Evolutionary conservation across 2,797 vertebrate genomes (phyloP).

Genomic region (Xenentodon cancila): DNA sequence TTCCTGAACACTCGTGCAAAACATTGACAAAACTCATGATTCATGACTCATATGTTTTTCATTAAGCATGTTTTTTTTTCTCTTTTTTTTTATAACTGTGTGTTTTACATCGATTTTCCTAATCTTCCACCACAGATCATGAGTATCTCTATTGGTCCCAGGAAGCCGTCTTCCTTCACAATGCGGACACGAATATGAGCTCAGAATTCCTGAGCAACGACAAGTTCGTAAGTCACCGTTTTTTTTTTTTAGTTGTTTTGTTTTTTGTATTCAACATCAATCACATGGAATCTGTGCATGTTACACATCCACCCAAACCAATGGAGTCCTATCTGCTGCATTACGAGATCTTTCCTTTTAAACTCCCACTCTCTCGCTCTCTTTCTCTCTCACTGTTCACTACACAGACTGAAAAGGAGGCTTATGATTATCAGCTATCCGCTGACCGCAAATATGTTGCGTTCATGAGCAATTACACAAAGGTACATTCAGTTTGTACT

Average conservation of each 20-base stretch:
- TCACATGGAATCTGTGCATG: not conserved
- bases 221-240: slow-evolving; percentile 87
- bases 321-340: not conserved
- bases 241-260: not conserved
- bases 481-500: slow-evolving; percentile 78
- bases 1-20: too few relatives aligned
- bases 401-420: slow-evolving; percentile 80
- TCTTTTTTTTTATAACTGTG: too few relatives aligned
- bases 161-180: slow-evolving; percentile 80
- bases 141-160: slow-evolving; percentile 86
- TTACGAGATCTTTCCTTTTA: not conserved
- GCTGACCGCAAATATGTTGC: slow-evolving; percentile 86
- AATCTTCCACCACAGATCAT: slow-evolving; percentile 75
- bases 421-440: slow-evolving; percentile 88
- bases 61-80: not conserved
- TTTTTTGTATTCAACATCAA: not conserved
- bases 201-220: slow-evolving; percentile 79
- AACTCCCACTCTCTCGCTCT: not conserved
- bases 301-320: not conserved
- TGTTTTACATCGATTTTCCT: not conserved
- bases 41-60: too few relatives aligned
- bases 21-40: too few relatives aligned
- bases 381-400: slow-evolving; percentile 1
- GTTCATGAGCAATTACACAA: slow-evolving; percentile 90
- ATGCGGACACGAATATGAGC: slow-evolving; percentile 66